These are phyloP conservation scores for Thecophora atra DNA, from an alignment of 2,888 invertebrate species.

Conservation along the genomic window DNA sequence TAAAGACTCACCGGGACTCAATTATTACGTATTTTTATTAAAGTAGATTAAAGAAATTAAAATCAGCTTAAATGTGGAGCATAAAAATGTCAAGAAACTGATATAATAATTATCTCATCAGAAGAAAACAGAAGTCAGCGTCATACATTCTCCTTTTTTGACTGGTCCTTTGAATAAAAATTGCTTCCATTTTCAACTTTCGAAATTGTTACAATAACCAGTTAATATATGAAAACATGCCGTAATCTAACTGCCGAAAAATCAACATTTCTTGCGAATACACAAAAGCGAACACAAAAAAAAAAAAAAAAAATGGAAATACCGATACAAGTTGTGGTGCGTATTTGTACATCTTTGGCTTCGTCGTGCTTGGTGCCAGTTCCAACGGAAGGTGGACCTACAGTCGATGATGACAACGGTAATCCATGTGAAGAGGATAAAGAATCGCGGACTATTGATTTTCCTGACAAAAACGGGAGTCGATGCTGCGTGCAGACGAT, in stretches of 20 bases:
- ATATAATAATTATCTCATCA: too few species aligned
- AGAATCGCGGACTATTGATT: not conserved
- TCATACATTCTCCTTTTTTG: too few species aligned
- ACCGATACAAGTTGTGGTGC: conserved; percentile 77
- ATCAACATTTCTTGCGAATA: not conserved
- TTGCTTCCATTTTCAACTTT: too few species aligned
- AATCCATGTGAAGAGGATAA: conserved; percentile 33
- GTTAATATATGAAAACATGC: not conserved
- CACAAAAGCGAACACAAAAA: not conserved
- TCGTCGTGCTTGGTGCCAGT: conserved; percentile 50
- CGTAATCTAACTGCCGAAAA: not conserved
- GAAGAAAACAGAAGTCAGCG: too few species aligned
- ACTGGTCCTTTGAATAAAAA: too few species aligned
- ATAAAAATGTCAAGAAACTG: too few species aligned
- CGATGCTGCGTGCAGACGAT: conserved; percentile 58
- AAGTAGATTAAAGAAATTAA: too few species aligned
- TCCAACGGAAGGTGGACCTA: not conserved
- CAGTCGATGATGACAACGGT: conserved; percentile 44
- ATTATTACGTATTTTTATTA: too few species aligned
- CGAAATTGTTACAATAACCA: too few species aligned
- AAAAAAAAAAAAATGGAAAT: conserved; percentile 71
- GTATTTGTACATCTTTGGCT: conserved; percentile 72
- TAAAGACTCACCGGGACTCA: too few species aligned
- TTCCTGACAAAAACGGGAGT: conserved; percentile 37
- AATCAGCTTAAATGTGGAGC: too few species aligned